These are phyloP conservation scores for Notothenia rossii DNA, from an alignment of 2,113 vertebrate genomes.

Conservation along the genomic window DNA sequence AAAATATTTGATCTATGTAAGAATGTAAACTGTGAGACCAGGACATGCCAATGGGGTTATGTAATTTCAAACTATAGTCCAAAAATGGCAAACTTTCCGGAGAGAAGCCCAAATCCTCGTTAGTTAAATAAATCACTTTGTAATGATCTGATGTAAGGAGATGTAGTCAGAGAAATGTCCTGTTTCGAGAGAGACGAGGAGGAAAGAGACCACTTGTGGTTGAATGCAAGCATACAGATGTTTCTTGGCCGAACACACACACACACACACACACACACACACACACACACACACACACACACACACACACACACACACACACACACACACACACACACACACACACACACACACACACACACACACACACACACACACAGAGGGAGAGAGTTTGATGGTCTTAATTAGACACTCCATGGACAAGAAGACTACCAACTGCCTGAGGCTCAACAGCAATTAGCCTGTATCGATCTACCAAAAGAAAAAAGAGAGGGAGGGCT, in stretches of 20 bases:
- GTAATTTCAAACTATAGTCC: too few relatives aligned
- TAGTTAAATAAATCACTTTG: too few relatives aligned
- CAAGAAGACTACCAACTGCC: slow-evolving; percentile 48
- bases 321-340: neutral
- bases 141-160: too few relatives aligned
- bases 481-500: neutral
- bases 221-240: neutral
- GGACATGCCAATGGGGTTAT: too few relatives aligned
- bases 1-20: too few relatives aligned
- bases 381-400: slow-evolving; percentile 29
- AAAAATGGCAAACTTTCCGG: too few relatives aligned
- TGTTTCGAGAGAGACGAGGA: neutral
- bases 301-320: neutral
- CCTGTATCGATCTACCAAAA: slow-evolving; percentile 57
- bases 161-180: neutral
- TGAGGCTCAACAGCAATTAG: slow-evolving; percentile 64
- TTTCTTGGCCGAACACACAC: neutral
- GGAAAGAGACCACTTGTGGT: neutral
- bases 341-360: too few relatives aligned
- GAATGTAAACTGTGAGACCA: too few relatives aligned
- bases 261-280: neutral
- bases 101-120: too few relatives aligned
- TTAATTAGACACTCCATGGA: slow-evolving; percentile 66
- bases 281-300: neutral
- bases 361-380: neutral